Base-by-base conservation (phyloP, 2,888 invertebrate species). In the Phortica magna region DNA sequence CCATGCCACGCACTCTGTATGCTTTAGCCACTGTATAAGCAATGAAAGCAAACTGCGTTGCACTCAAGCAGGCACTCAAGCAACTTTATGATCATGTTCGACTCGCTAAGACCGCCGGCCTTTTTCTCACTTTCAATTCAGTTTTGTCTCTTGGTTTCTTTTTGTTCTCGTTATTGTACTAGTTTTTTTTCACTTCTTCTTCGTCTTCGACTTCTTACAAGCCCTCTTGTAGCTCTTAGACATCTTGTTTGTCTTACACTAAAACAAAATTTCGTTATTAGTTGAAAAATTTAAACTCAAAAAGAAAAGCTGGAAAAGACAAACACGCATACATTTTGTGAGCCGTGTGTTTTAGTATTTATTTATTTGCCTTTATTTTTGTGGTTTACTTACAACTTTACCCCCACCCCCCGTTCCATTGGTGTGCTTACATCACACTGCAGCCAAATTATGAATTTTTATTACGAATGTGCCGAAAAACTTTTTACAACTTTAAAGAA, bases 401-500 rank as follows among this genome's bases (percentile, higher is more conserved):
- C 2, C 14, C 48, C 9, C 7, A 7, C 1, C 48, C 9, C 9
- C 48, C 48, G 14, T 14, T 6, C 48, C 7, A 48, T 48, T 3
- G 10, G 5, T 48, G 10, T 48, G 9, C 48, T 0, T 48, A 48
- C 9, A 48, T 12, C 48, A 48, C 10, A 9, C 7, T 12, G 14
- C 48, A 2, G 48, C 48, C 10, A 48, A 48, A 48, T 48, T 48
- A 59, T 17, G 61, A 61, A 61, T 17, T 0, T 61, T 61, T 61
- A 9, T 61, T 10, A n/a, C 22, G 22, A 61, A 22, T 61, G 22
- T 61, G 61, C 19, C 61, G 7, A 61, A n/a, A 61, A 31, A 31
- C 31, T 19, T 22, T 61, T 61, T 61, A 4, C 61, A 61, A 61
- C 61, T 61, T 19, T 61, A 61, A 61, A 61, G 19, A 17, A 61